Percentiles rank a stretch among this genome's conserved stretches.
Conservation (phyloP, 2,888 invertebrate genomes). For the Amaurobius ferox region DNA sequence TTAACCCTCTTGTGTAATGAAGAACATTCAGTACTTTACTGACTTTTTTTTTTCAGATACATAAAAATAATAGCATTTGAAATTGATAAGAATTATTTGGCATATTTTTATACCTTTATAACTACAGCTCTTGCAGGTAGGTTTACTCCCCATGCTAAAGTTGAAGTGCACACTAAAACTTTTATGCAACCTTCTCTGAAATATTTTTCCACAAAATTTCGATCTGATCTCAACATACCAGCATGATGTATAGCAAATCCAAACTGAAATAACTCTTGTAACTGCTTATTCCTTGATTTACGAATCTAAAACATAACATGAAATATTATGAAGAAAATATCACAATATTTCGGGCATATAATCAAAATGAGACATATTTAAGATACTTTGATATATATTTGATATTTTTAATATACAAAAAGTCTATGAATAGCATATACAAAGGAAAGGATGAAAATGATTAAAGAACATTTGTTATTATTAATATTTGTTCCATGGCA, state of each 20-base stretch:
- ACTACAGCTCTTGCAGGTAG: conserved; percentile 98
- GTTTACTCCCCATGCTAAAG: conserved; percentile 99
- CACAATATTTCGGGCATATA: neutral
- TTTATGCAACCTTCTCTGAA: conserved; percentile 92
- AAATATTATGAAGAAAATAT: too few relatives aligned
- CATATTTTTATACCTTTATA: conserved; percentile 90
- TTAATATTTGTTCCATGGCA: too few relatives aligned
- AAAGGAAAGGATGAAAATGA: too few relatives aligned
- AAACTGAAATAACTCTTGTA: conserved; percentile 88
- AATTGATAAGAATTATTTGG: too few relatives aligned
- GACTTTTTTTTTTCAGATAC: too few relatives aligned
- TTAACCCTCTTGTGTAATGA: too few relatives aligned
- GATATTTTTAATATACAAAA: too few relatives aligned
- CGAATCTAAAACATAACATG: conserved; percentile 80
- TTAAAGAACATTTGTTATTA: too few relatives aligned
- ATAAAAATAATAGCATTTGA: too few relatives aligned
- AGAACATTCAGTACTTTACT: too few relatives aligned
- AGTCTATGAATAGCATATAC: too few relatives aligned
- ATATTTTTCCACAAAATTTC: conserved; percentile 91
- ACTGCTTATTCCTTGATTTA: conserved; percentile 87
- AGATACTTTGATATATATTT: too few relatives aligned
- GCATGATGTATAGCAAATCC: conserved; percentile 98
- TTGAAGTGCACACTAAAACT: conserved; percentile 95
- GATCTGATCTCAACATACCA: conserved; percentile 92
- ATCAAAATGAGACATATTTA: neutral